Conservation (phyloP, 1,140 invertebrate species). For the Drosophila bocqueti region DNA sequence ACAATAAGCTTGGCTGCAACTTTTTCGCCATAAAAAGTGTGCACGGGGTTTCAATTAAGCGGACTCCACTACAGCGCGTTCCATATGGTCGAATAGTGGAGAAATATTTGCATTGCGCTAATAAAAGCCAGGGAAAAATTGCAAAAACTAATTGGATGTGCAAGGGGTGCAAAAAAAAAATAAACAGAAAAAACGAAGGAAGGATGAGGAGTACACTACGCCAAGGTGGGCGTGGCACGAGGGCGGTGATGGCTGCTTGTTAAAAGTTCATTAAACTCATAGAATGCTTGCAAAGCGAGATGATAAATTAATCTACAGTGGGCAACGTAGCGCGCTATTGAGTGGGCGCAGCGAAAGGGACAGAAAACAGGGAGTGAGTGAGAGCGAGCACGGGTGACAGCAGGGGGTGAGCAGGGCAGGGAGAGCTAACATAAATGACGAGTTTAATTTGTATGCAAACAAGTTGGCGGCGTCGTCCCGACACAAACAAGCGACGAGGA, state of each 20-base stretch:
- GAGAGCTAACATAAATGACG: constrained; percentile 75
- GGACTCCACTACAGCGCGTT: constrained; percentile 32
- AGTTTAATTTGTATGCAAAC: constrained; percentile 84
- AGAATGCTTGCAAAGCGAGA: constrained; percentile 83
- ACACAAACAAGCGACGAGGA: constrained; percentile 65
- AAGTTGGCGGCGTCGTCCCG: constrained; percentile 75
- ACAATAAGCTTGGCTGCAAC: constrained; percentile 14
- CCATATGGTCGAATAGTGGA: constrained; percentile 52
- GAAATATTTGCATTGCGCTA: constrained; percentile 78
- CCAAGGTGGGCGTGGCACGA: constrained; percentile 7
- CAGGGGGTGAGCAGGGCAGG: not conserved
- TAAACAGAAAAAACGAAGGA: constrained; percentile 35
- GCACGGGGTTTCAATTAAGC: constrained; percentile 32
- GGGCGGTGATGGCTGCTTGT: constrained; percentile 69
- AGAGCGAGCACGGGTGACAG: not conserved
- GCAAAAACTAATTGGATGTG: constrained; percentile 79
- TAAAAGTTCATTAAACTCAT: constrained; percentile 84
- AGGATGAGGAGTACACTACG: constrained; percentile 34
- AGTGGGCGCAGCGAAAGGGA: constrained; percentile 58
- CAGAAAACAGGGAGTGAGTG: constrained; percentile 14
- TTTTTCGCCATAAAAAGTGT: constrained; percentile 19
- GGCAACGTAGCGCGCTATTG: constrained; percentile 78
- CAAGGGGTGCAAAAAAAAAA: constrained; percentile 31
- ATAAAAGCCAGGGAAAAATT: constrained; percentile 71
- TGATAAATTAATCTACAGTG: constrained; percentile 83